Conservation (phyloP, 2,888 invertebrate genomes). For the Epistrophe grossulariae region DNA sequence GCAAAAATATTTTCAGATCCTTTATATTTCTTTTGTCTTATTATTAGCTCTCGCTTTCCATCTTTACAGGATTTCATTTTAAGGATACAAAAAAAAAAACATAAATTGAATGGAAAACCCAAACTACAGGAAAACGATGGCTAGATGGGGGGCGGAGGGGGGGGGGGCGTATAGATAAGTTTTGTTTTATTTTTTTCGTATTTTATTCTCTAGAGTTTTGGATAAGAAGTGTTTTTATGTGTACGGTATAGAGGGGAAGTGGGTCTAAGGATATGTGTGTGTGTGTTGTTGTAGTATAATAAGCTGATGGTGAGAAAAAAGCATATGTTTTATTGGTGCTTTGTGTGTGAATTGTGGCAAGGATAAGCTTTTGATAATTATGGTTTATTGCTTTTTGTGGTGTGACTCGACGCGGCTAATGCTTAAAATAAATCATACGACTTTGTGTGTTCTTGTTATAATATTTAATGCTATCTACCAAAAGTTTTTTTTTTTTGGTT, state of each 20-base stretch:
- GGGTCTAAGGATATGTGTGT: not conserved
- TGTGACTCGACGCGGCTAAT: slow-evolving; percentile 67
- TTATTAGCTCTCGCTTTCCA: slow-evolving; percentile 65
- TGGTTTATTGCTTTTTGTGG: slow-evolving; percentile 75
- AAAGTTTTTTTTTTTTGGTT: slow-evolving; percentile 20
- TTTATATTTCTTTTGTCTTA: slow-evolving; percentile 72
- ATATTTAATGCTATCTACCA: slow-evolving; percentile 26
- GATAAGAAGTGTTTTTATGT: slow-evolving; percentile 44
- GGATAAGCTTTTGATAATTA: slow-evolving; percentile 75
- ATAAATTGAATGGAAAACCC: slow-evolving; percentile 61
- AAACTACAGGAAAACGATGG: slow-evolving; percentile 31
- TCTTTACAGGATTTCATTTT: slow-evolving; percentile 72
- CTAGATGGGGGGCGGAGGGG: not conserved
- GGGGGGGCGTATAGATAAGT: slow-evolving; percentile 41
- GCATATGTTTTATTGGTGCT: slow-evolving; percentile 74
- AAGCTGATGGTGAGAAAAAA: slow-evolving; percentile 59
- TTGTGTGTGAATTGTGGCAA: slow-evolving; percentile 74
- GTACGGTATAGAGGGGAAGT: not conserved
- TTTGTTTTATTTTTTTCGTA: slow-evolving; percentile 21
- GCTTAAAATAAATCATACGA: slow-evolving; percentile 66
- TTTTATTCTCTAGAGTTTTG: slow-evolving; percentile 42
- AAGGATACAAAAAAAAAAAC: slow-evolving; percentile 68
- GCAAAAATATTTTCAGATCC: slow-evolving; percentile 68
- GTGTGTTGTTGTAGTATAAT: not conserved
- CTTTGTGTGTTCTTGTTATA: slow-evolving; percentile 55